Base-by-base conservation (phyloP, 1,140 invertebrate genomes). In the Caerostris extrusa region DNA sequence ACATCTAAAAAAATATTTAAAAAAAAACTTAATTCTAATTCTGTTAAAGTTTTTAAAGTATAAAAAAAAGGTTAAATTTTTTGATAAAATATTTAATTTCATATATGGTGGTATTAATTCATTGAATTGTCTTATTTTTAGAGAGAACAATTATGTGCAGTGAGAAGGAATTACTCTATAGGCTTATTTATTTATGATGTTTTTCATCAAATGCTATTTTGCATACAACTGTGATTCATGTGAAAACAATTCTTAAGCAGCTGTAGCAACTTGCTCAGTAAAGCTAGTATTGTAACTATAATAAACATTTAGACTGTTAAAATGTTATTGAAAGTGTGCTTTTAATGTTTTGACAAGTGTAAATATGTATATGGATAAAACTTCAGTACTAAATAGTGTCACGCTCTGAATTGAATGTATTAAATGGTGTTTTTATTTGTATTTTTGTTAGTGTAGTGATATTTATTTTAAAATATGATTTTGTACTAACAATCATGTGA, bases 291-390 rank as follows among this genome's bases (percentile, higher is more conserved):
- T 77, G 71, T 77, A 77, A 77, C 12, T 77, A 50, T 77, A 53
- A 50, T 77, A 10, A 50, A 77, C 53, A 53, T 77, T 77, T 50
- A 77, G 71, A 77, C 53, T 77, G 71, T 77, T 77, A 50, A 77
- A 77, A 34, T 77, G 34, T 77, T 77, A 77, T 10, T 77, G 71
- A 77, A 77, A 50, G 34, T 77, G 71, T 77, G 71, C 71, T 77
- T 77, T 77, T 53, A 77, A 77, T 77, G 71, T 77, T 77, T 50
- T 14, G 34, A 77, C 19, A 50, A 77, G 10, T 77, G 71, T 77
- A 77, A 77, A 77, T 77, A 77, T 77, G 19, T 71, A 71, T 14
- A 12, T 50, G 50, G 50, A 12, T 77, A 53, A 10, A 12, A 50
- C 53, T 77, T 50, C 34, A 77, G 50, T 77, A 12, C 71, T 12